Percentiles rank a stretch among this genome's conserved stretches.
Conservation (phyloP, 2,888 invertebrate genomes). For the Mythimna loreyi region DNA sequence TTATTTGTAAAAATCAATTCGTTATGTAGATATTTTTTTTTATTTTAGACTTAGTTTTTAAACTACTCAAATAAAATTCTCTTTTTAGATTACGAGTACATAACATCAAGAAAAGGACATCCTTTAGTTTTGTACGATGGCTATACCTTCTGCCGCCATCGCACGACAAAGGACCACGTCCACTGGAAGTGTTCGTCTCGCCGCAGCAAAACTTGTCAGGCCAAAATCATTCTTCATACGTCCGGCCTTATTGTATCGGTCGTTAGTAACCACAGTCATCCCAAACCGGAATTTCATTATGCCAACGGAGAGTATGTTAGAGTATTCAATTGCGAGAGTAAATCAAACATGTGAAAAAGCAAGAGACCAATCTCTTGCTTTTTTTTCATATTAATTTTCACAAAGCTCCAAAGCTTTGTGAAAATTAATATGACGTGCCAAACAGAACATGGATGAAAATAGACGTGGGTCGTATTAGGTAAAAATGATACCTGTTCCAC, state of each 20-base stretch:
- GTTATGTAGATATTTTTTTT: not conserved
- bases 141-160: slow-evolving; percentile 2
- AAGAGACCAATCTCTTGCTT: too few relatives aligned
- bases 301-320: slow-evolving; percentile 7
- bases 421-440: not conserved
- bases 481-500: too few relatives aligned
- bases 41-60: not conserved
- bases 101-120: slow-evolving; percentile 15
- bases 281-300: slow-evolving; percentile 6
- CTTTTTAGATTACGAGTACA: slow-evolving; percentile 12
- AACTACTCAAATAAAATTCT: not conserved
- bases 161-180: not conserved
- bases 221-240: slow-evolving; percentile 1
- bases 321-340: not conserved
- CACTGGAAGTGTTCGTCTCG: slow-evolving; percentile 35
- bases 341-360: not conserved
- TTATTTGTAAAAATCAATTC: too few relatives aligned
- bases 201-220: slow-evolving; percentile 18
- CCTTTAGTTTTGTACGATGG: slow-evolving; percentile 5
- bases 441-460: not conserved
- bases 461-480: too few relatives aligned
- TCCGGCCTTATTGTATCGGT: slow-evolving; percentile 4
- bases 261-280: slow-evolving; percentile 6
- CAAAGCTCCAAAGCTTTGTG: not conserved
- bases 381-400: not conserved